Percentiles rank a stretch among this genome's conserved stretches.
Conservation (phyloP, 2,797 vertebrate species). For the Orientallactaga sibirica region DNA sequence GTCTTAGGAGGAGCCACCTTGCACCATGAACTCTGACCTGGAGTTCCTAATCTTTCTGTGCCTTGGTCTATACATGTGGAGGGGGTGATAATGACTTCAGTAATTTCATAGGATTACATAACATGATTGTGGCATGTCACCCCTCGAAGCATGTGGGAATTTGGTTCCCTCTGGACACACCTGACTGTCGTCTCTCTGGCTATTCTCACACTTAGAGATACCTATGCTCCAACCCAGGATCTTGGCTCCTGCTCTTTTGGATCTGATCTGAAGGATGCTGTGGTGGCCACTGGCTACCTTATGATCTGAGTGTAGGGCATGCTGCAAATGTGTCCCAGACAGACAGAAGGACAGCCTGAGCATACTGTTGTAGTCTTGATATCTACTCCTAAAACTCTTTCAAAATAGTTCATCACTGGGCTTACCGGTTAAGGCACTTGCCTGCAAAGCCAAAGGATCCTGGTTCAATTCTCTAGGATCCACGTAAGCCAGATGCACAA, state of each 20-base stretch:
- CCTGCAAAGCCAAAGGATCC: too few relatives aligned
- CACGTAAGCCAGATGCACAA: too few relatives aligned
- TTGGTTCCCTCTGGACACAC: neutral
- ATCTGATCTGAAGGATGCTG: neutral
- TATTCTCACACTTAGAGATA: neutral
- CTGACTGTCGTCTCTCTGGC: neutral
- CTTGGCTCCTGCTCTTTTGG: neutral
- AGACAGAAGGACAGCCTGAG: neutral
- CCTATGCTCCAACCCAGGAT: neutral
- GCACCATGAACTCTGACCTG: neutral
- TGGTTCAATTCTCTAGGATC: too few relatives aligned
- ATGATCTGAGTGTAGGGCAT: fast-evolving
- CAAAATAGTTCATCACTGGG: too few relatives aligned
- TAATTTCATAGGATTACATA: neutral
- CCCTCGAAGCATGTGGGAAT: neutral
- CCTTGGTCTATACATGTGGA: neutral
- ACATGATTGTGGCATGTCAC: neutral
- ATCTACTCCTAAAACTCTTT: neutral
- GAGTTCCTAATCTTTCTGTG: neutral
- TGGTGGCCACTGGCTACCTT: neutral
- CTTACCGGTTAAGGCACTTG: too few relatives aligned
- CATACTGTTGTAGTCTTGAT: neutral
- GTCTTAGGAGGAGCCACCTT: neutral
- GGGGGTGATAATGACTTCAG: neutral
- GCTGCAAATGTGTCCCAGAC: neutral